A percentile compares a stretch with the other conserved stretches of the same genome.
These are phyloP conservation scores for Andrena minutula DNA, from an alignment of 2,888 invertebrate species.

Conservation along the genomic window DNA sequence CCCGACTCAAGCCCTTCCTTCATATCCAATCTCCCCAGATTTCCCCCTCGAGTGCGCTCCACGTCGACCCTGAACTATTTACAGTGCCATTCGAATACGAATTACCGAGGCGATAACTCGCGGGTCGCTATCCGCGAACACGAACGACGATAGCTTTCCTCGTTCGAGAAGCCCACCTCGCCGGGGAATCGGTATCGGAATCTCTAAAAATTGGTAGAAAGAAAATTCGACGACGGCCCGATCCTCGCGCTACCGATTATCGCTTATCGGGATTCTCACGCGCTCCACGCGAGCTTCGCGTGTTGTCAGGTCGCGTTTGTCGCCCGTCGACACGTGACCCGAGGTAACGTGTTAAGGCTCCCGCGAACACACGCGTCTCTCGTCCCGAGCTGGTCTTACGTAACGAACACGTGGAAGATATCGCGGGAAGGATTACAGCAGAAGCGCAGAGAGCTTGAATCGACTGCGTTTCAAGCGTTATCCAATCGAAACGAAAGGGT, in stretches of 20 bases:
- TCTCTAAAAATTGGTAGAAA: background rate
- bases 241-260: background rate
- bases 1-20: background rate
- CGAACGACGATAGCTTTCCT: background rate
- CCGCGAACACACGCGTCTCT: slow-evolving; percentile 42
- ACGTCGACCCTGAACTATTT: background rate
- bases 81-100: background rate
- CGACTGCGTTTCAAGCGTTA: background rate
- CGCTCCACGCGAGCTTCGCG: slow-evolving; percentile 34
- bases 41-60: background rate
- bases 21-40: background rate
- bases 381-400: slow-evolving; percentile 45
- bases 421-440: background rate
- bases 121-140: background rate
- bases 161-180: background rate
- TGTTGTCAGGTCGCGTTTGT: slow-evolving; percentile 27
- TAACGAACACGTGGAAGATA: slow-evolving; percentile 61
- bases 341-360: slow-evolving; percentile 65
- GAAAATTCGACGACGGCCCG: background rate
- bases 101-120: slow-evolving; percentile 5
- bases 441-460: background rate
- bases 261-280: slow-evolving; percentile 44
- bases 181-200: slow-evolving; percentile 1
- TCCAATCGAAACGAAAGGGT: background rate
- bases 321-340: slow-evolving; percentile 65